Base-by-base conservation (phyloP, 64 coral and sea anemone species). In the Actinia tenebrosa region DNA sequence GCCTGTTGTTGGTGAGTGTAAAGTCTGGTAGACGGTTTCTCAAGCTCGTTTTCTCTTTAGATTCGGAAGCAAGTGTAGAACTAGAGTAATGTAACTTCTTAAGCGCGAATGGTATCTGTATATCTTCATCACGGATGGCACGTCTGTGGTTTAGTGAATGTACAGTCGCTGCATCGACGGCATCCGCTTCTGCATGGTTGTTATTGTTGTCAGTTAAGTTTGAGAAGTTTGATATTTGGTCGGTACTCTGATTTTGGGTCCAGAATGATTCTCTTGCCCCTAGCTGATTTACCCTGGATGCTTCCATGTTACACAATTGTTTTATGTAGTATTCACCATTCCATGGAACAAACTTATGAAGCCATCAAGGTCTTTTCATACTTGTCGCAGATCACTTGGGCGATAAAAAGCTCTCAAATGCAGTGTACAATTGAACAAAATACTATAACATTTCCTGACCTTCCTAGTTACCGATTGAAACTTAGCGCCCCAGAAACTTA, bases 21-120 rank as follows among this genome's bases (percentile, higher is more conserved):
- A 81, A 81, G 45, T 81, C 79, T 50, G 79, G 79, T 6, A 81
- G 79, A 81, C 79, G 79, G 44, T 53, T 53, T 53, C 22, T 81
- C 46, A 81, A 53, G 27, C 50, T 50, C 2, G 43, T 3, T 23
- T 81, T 81, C 20, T 81, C 44, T 44, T 81, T 81, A n/a, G 8
- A 37, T 81, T 81, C 79, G 17, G 45, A 22, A 20, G 79, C 45
- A 53, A 81, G 17, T 81, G 79, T 81, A 19, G 79, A 53, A 50
- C 19, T 81, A 1, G 43, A 81, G 50, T 50, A 81, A 20, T 81
- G 43, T 25, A 81, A 81, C 8, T 53, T 53, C 79, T 81, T 81
- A 2, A 53, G 3, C 16, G 53, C 50, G 46, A 81, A 53, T 42
- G 69, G 63, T n/a, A 66, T 5, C 25, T 27, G 13, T 30, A 43